Conservation (phyloP, 2,113 vertebrate genomes). For the Dipodomys merriami region DNA sequence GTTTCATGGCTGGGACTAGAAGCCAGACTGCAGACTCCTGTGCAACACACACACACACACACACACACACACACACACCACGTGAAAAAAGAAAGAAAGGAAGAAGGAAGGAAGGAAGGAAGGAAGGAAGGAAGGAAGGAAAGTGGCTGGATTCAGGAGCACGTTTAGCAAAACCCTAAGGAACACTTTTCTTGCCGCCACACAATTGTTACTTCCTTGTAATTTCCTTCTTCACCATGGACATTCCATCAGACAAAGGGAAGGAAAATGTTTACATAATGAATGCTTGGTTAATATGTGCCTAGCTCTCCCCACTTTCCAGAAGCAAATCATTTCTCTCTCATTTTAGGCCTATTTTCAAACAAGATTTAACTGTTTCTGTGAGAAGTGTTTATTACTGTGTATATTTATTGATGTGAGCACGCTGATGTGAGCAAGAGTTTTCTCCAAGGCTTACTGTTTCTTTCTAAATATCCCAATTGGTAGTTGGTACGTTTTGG, state of each 20-base stretch:
- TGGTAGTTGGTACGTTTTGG: neutral
- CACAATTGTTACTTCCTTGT: slow-evolving; percentile 3
- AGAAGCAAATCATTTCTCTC: neutral
- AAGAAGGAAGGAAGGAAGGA: too few relatives aligned
- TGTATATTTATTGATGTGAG: neutral
- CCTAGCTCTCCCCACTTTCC: neutral
- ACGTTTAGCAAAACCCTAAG: neutral
- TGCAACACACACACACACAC: neutral
- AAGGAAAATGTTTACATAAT: neutral
- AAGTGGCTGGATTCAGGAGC: neutral
- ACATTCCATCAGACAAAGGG: slow-evolving; percentile 31
- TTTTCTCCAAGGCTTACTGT: slow-evolving; percentile 2
- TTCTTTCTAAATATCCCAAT: slow-evolving; percentile 28
- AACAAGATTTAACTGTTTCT: slow-evolving; percentile 37
- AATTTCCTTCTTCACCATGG: neutral
- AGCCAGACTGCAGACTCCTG: neutral
- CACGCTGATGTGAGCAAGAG: neutral
- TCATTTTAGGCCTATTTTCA: slow-evolving; percentile 46
- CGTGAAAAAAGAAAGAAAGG: neutral
- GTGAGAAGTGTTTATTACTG: neutral
- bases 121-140: too few relatives aligned
- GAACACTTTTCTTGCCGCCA: neutral
- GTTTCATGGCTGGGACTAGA: neutral
- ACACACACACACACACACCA: too few relatives aligned
- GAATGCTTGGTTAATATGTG: neutral